Percentiles rank a stretch among this genome's conserved stretches.
phyloP scores from a whole-genome alignment of 2,113 vertebrate genomes.

The human (Homo sapiens) region GRCh38 chr3:41686001-41686500 shows the following conservation, averaged over 20 bases:
- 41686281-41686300: background rate
- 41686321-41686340: no score
- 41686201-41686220: background rate
- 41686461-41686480: background rate
- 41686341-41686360: background rate
- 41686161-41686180: background rate
- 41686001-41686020: background rate
- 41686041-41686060: background rate
- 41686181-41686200: background rate
- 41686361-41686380: background rate
- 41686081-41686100: background rate
- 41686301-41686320: background rate
- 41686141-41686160: background rate
- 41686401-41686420: background rate
- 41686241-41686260: background rate
- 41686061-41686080: background rate
- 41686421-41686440: background rate
- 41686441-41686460: background rate
- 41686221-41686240: background rate
- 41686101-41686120: background rate
- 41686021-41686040: background rate
- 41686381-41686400: background rate
- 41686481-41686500: background rate
- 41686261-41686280: background rate
- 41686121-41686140: background rate